Conservation (phyloP, 92 coral and sea anemone species). For the Umimayanthus chanpuru region DNA sequence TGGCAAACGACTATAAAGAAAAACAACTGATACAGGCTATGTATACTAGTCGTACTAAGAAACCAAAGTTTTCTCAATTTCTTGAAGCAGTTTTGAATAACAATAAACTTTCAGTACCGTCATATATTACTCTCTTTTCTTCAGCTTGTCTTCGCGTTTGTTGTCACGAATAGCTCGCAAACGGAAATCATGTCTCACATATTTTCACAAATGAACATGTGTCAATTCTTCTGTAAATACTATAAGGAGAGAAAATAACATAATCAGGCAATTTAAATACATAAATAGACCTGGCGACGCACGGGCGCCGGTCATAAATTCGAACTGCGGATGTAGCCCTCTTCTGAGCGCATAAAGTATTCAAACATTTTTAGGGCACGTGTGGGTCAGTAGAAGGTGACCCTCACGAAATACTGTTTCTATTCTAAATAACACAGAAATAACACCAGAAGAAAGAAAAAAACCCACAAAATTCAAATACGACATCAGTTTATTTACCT, state of each 20-base stretch:
- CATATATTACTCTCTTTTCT: not conserved
- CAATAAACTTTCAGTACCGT: not conserved
- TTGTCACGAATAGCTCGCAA: not conserved
- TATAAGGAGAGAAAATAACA: slow-evolving; percentile 31
- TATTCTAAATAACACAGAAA: not conserved
- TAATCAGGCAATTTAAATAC: slow-evolving; percentile 43
- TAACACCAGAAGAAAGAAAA: not conserved
- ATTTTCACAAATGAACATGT: slow-evolving; percentile 34
- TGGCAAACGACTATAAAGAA: not conserved
- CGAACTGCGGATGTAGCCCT: slow-evolving; percentile 21
- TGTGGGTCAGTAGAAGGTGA: slow-evolving; percentile 11
- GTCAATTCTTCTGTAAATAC: slow-evolving; percentile 44
- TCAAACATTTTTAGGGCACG: slow-evolving; percentile 34
- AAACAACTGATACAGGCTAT: not conserved
- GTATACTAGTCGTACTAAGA: not conserved
- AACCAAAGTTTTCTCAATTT: not conserved
- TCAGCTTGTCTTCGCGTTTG: not conserved
- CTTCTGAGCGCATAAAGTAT: slow-evolving; percentile 20
- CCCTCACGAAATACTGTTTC: slow-evolving; percentile 40
- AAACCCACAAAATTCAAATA: not conserved
- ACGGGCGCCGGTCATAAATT: slow-evolving; percentile 39
- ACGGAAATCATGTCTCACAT: slow-evolving; percentile 13
- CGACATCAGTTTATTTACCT: not conserved
- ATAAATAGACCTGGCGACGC: slow-evolving; percentile 44
- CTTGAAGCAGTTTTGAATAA: no score